These are phyloP conservation scores for Thunnus albacares DNA, from an alignment of 2,797 vertebrate species.

Conservation along the genomic window DNA sequence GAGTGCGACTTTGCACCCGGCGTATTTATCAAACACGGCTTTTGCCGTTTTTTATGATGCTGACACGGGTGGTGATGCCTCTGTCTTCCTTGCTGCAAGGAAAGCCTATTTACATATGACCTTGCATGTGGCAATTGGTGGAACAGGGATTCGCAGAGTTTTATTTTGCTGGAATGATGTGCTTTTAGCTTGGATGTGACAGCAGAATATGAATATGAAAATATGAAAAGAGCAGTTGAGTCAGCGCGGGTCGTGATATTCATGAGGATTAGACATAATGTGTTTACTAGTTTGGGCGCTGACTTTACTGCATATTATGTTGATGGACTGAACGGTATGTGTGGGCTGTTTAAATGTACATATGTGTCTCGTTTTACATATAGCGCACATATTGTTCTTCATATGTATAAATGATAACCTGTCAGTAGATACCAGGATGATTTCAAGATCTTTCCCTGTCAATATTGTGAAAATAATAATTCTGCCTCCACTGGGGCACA, in stretches of 20 bases:
- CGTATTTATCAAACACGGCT: conserved; percentile 73
- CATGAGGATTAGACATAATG: conserved; percentile 75
- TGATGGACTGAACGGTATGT: conserved; percentile 37
- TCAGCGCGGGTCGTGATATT: conserved; percentile 69
- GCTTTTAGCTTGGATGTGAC: conserved; percentile 80
- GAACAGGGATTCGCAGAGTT: conserved; percentile 46
- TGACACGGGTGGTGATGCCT: conserved; percentile 50
- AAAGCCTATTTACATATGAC: conserved; percentile 80
- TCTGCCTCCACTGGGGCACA: conserved; percentile 9
- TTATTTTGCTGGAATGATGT: conserved; percentile 72
- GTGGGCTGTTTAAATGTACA: conserved; percentile 41
- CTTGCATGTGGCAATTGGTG: conserved; percentile 70
- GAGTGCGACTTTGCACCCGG: conserved; percentile 21
- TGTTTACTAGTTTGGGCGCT: conserved; percentile 68
- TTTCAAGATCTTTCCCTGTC: not conserved
- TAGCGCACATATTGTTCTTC: conserved; percentile 27
- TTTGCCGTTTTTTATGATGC: conserved; percentile 62
- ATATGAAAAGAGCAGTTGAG: conserved; percentile 66
- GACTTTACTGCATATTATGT: conserved; percentile 58
- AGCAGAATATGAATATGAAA: conserved; percentile 78
- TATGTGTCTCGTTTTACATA: conserved; percentile 56
- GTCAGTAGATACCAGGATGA: conserved; percentile 28
- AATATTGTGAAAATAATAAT: conserved; percentile 27
- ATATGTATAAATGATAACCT: conserved; percentile 7
- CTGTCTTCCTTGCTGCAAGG: conserved; percentile 53